Base-by-base conservation (phyloP, 2,888 invertebrate species). In the Dromius quadrimaculatus region DNA sequence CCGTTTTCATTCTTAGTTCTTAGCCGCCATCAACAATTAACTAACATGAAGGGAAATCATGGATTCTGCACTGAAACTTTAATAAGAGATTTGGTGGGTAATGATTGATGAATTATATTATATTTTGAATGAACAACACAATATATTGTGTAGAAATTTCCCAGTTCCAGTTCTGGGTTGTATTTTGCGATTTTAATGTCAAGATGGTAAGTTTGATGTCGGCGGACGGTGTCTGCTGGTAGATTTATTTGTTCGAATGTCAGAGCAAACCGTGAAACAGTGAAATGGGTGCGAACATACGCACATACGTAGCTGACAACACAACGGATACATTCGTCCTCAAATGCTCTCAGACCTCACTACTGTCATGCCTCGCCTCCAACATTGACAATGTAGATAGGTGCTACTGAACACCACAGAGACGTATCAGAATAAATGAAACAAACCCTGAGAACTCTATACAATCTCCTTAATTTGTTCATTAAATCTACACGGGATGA, bases 321-420 rank as follows among this genome's bases (percentile, higher is more conserved):
- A 65, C 64, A 65, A 65, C 64, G 64, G 50, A 47, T 36, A 50
- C 47, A 65, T 65, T 65, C 64, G 64, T 65, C 64, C 64, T 65
- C 47, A 22, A 43, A 23, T 15, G 62, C 11, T 38, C 20, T 20
- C n/a, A n/a, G n/a, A n/a, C n/a, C 43, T 63, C 43, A 47, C 22
- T 19, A n/a, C 63, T 63, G 63, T 63, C 43, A 63, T 28, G 63
- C 45, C 63, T 32, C 45, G 63, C 63, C n/a, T 19, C 43, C 43
- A 43, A 43, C 43, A 19, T 43, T 64, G 47, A 65, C 64, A 65
- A 50, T 50, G 20, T 20, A 22, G 47, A 47, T 45, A 17, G 17
- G 63, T 64, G 19, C 63, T 28, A 47, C 43, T 63, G 20, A 20
- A 41, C 20, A n/a, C 13, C 9, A 20, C 47, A 65, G 64, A 36